phyloP scores from a whole-genome alignment of 2,888 invertebrate genomes.

The Heliconius charithonia region DNA sequence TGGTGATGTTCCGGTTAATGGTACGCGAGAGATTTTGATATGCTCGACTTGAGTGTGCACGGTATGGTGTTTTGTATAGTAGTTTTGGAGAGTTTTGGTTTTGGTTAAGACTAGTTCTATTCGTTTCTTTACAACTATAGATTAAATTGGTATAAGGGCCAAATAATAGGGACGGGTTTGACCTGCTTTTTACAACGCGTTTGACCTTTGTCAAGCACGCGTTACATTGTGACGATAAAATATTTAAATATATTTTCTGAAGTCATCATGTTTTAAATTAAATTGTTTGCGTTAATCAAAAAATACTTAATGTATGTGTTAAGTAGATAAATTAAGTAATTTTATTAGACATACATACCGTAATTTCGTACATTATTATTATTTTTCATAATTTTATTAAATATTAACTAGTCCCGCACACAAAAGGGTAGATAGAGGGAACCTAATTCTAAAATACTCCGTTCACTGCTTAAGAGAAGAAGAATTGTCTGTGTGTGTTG shows the following conservation, averaged over 20 bases:
- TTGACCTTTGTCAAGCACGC: constrained; percentile 48
- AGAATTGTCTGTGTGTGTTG: no score
- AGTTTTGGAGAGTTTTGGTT: background rate
- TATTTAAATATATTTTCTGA: background rate
- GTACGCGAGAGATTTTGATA: background rate
- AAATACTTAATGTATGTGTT: no score
- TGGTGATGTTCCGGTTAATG: constrained; percentile 2
- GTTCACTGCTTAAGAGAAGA: no score
- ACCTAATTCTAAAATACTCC: no score
- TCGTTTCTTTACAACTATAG: background rate
- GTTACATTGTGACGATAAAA: constrained; percentile 29
- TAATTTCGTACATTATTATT: no score
- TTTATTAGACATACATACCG: no score
- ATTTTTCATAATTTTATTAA: no score
- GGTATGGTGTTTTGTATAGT: background rate
- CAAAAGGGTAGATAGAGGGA: no score
- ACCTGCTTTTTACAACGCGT: constrained; percentile 33
- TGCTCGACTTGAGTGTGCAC: background rate
- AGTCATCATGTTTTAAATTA: no score
- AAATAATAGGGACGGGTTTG: constrained; percentile 17
- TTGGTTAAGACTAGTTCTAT: constrained; percentile 18
- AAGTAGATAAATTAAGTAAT: no score
- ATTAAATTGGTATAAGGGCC: background rate
- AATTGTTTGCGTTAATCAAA: no score
- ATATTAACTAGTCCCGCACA: no score